A percentile compares a stretch with the other conserved stretches of the same genome.
These are phyloP conservation scores for Pterocles burchelli DNA, from an alignment of 2,113 vertebrate genomes.

Conservation along the genomic window DNA sequence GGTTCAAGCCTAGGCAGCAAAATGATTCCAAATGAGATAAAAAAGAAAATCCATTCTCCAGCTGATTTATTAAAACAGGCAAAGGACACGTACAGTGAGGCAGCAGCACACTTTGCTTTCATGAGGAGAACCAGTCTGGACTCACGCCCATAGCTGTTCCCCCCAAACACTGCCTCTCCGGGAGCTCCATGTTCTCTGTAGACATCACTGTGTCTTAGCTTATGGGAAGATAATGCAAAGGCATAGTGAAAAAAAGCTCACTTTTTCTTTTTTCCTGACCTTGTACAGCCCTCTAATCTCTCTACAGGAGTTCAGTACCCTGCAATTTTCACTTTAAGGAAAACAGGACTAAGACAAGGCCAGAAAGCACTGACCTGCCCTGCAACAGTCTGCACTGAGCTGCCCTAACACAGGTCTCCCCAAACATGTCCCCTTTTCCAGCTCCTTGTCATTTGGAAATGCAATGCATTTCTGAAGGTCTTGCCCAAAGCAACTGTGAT, in stretches of 20 bases:
- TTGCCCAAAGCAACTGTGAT: not conserved
- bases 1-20: not conserved
- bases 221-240: not conserved
- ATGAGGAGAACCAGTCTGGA: not conserved
- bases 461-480: not conserved
- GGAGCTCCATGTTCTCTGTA: not conserved
- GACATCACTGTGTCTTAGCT: not conserved
- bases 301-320: not conserved
- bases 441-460: not conserved
- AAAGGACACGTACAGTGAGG: not conserved
- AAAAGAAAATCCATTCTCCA: not conserved
- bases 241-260: not conserved
- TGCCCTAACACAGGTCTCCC: not conserved
- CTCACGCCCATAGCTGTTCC: accelerated
- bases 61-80: not conserved
- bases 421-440: not conserved
- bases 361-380: not conserved
- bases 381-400: not conserved
- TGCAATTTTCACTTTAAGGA: not conserved
- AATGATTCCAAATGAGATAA: not conserved
- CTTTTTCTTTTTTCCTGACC: not conserved
- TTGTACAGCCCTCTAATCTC: not conserved
- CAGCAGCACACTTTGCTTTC: not conserved
- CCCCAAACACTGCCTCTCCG: accelerated
- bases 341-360: not conserved